Evolutionary conservation across 2,888 invertebrate genomes (phyloP).

Genomic region (Athrips mouffetella): DNA sequence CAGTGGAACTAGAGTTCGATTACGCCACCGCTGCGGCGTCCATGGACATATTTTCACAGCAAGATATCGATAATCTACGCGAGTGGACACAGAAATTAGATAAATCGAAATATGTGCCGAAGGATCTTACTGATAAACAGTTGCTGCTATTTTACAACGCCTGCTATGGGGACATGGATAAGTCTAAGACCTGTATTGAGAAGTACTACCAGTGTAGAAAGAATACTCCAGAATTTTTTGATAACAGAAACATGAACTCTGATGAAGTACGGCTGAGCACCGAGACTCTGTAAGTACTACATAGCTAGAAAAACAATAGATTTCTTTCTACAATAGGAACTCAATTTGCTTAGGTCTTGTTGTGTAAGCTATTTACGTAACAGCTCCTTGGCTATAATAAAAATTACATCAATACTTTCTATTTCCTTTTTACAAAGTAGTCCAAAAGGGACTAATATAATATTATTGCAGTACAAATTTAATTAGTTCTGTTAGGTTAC

Average conservation of each 20-base stretch:
- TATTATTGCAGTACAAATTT: no score
- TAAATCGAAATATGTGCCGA: conserved; percentile 69
- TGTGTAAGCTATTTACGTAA: conserved; percentile 4
- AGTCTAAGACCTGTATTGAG: conserved; percentile 80
- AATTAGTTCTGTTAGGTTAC: no score
- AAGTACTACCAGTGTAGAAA: conserved; percentile 79
- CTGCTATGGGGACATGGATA: conserved; percentile 79
- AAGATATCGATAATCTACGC: conserved; percentile 63
- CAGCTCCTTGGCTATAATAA: background rate
- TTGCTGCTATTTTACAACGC: conserved; percentile 82
- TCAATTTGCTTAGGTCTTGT: background rate
- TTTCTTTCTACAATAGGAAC: background rate
- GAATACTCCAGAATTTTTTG: conserved; percentile 81
- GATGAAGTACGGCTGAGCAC: conserved; percentile 66
- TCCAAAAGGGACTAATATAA: no score
- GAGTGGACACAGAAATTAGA: conserved; percentile 71
- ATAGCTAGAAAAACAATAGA: background rate
- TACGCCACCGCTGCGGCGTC: conserved; percentile 59
- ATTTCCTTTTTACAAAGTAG: no score
- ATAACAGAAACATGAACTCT: conserved; percentile 72
- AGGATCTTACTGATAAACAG: conserved; percentile 78
- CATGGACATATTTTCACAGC: conserved; percentile 71
- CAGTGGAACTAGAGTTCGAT: conserved; percentile 63
- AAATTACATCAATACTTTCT: no score
- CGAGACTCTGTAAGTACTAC: conserved; percentile 77